These are phyloP conservation scores for Macrotus californicus DNA, from an alignment of 2,113 vertebrate species.

Conservation along the genomic window DNA sequence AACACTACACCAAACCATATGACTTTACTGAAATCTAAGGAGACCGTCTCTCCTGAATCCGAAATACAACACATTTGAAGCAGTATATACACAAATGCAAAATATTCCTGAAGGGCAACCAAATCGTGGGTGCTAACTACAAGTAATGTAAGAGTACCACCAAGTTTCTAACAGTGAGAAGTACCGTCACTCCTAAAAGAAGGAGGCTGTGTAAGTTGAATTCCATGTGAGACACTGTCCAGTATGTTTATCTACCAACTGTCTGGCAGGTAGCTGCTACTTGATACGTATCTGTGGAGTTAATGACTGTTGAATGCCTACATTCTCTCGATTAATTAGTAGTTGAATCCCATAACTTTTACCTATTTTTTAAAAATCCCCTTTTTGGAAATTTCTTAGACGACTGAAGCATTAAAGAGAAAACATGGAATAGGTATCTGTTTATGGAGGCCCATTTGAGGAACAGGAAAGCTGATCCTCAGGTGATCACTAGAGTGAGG, in stretches of 20 bases:
- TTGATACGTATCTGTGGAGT: not conserved
- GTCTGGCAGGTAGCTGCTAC: not conserved
- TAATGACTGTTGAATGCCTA: not conserved
- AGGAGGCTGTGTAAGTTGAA: not conserved
- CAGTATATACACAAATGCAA: not conserved
- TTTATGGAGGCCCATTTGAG: not conserved
- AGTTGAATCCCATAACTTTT: not conserved
- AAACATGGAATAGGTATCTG: not conserved
- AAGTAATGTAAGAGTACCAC: not conserved
- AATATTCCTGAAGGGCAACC: not conserved
- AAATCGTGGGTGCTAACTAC: not conserved
- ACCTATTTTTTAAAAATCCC: not conserved
- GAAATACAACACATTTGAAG: not conserved
- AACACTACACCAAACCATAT: not conserved
- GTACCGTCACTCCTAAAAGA: not conserved
- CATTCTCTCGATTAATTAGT: not conserved
- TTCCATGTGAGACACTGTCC: not conserved
- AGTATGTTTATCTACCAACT: not conserved
- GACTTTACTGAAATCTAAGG: not conserved
- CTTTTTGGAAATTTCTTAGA: not conserved
- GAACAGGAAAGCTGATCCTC: not conserved
- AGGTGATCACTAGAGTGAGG: not conserved
- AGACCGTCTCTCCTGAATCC: not conserved
- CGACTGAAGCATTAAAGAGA: not conserved
- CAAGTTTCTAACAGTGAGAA: not conserved